Evolutionary conservation across 2,797 vertebrate genomes (phyloP).

Genomic region (Scarus forsteni): DNA sequence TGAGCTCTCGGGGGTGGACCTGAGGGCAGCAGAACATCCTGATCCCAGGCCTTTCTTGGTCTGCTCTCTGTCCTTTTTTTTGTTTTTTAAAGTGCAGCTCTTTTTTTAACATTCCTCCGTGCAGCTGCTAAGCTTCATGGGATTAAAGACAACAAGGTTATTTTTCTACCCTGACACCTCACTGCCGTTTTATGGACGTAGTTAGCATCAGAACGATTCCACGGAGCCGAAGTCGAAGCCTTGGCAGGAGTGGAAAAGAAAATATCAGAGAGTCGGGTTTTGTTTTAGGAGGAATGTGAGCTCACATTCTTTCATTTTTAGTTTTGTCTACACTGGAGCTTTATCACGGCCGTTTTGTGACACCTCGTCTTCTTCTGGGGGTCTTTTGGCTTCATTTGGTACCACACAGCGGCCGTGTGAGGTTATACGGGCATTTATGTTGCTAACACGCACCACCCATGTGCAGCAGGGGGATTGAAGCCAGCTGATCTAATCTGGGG

Average conservation of each 20-base stretch:
- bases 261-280: conserved; percentile 38
- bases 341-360: neutral
- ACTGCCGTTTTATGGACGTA: conserved; percentile 51
- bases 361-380: neutral
- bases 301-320: conserved; percentile 17
- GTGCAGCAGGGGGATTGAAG: conserved; percentile 41
- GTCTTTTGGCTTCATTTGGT: neutral
- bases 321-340: conserved; percentile 7
- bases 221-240: conserved; percentile 29
- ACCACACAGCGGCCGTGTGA: neutral
- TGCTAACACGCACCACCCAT: conserved; percentile 3
- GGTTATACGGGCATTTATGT: conserved; percentile 29
- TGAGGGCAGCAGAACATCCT: conserved; percentile 24
- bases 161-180: conserved; percentile 62
- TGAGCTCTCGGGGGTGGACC: conserved; percentile 4
- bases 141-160: conserved; percentile 40
- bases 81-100: conserved; percentile 34
- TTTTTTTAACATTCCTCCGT: conserved; percentile 53
- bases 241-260: conserved; percentile 20
- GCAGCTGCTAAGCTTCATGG: conserved; percentile 59
- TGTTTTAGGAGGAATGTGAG: conserved; percentile 35
- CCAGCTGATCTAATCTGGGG: conserved; percentile 77
- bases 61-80: conserved; percentile 23
- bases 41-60: conserved; percentile 9
- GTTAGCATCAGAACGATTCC: conserved; percentile 54